These are phyloP conservation scores for Cetoscarus ocellatus DNA, from an alignment of 2,797 vertebrate genomes.

Conservation along the genomic window DNA sequence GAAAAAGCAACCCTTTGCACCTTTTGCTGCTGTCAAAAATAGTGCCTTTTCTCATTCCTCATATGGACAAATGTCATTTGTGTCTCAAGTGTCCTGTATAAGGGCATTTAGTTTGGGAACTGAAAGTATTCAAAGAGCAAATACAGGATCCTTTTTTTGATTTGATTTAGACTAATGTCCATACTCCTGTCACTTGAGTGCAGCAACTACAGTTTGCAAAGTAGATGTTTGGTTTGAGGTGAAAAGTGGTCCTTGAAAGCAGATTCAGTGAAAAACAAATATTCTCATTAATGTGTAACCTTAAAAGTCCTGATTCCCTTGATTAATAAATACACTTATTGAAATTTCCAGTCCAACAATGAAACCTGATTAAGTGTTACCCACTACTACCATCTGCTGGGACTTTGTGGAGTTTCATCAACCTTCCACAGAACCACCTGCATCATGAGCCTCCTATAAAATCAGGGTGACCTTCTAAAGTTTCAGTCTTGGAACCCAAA, in stretches of 20 bases:
- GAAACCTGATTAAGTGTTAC: conserved; percentile 39
- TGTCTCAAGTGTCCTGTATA: too few species aligned
- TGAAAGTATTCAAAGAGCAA: too few species aligned
- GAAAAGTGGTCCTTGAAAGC: not conserved
- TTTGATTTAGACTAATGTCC: too few species aligned
- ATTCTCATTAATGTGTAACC: not conserved
- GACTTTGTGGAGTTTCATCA: not conserved
- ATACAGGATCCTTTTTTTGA: too few species aligned
- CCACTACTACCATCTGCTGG: conserved; percentile 80
- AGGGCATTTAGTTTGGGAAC: too few species aligned
- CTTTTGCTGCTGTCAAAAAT: too few species aligned
- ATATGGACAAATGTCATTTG: too few species aligned
- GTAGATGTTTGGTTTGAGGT: too few species aligned
- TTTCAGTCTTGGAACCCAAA: conserved; percentile 45
- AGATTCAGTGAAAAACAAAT: not conserved
- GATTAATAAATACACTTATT: conserved; percentile 13
- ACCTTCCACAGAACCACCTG: conserved; percentile 44
- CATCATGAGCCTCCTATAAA: conserved; percentile 22
- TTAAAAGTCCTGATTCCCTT: not conserved
- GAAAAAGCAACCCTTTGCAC: too few species aligned
- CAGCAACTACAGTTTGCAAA: too few species aligned
- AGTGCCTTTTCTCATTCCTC: too few species aligned
- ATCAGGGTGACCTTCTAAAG: conserved; percentile 49
- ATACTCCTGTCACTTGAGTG: too few species aligned
- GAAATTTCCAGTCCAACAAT: conserved; percentile 9